Base-by-base conservation (phyloP, 1,140 invertebrate genomes). In the Ctenoplectra terminalis region DNA sequence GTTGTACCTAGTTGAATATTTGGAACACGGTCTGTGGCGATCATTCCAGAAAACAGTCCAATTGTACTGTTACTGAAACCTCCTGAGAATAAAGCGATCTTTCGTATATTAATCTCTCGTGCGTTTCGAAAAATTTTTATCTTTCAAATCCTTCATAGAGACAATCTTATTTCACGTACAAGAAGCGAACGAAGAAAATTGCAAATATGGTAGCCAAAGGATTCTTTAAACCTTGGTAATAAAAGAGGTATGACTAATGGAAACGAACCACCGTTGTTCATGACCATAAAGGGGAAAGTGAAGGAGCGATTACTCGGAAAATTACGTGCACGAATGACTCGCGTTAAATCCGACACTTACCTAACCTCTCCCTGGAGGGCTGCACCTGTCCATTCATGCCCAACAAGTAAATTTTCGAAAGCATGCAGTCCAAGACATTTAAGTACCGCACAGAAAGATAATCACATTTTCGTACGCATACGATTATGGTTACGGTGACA, bases 321-420 rank as follows among this genome's bases (percentile, higher is more conserved):
- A 46, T 23, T 15, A 26, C 8, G 23, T 6, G 7, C 15, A 2
- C 11, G 26, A 34, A 20, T 23, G 13, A 54, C 6, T 61, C 15
- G 1, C 23, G 11, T 26, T 7, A 15, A 63, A 54, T 37, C 17
- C 11, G 17, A 52, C 17, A 80, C 91, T 88, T 80, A 93, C 92
- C 91, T 93, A 93, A 93, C 91, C 92, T 93, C 83, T 93, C 91
- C 83, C 90, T 88, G 67, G 92, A 89, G 40, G 90, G 87, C 69
- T 91, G 91, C 76, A 93, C 89, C 86, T 93, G 91, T 69, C 91
- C 90, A 85, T 92, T 93, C 91, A 92, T 93, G 70, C 63, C 84
- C 73, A 81, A 31, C 2, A 69, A 75, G 64, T 69, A 82, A 52
- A 77, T 77, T 17, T 77, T 66, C 15, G 37, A 74, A 50, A 78